Percentiles rank a stretch among this genome's conserved stretches.
Conservation (phyloP, 2,888 invertebrate genomes). For the Sphaeridia pumilis region DNA sequence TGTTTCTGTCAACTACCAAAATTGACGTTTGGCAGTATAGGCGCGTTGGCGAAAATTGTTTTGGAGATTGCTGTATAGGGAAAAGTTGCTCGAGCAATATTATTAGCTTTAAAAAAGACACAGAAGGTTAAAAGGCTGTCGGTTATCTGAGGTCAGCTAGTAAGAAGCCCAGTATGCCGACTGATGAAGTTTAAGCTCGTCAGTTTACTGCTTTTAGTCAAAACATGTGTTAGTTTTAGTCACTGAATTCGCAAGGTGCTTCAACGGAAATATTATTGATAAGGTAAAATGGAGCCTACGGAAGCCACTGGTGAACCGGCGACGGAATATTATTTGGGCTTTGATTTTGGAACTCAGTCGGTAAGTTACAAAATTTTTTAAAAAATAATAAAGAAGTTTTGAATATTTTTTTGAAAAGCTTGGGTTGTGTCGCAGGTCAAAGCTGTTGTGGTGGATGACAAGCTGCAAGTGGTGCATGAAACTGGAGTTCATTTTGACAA, state of each 20-base stretch:
- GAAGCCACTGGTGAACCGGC: too few species aligned
- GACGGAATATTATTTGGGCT: slow-evolving; percentile 61
- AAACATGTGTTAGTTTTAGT: background rate
- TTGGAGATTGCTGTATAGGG: too few species aligned
- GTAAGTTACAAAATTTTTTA: slow-evolving; percentile 43
- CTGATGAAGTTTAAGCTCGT: too few species aligned
- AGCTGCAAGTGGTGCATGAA: slow-evolving; percentile 60
- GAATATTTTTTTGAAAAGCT: slow-evolving; percentile 12
- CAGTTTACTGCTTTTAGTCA: background rate
- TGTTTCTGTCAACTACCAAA: too few species aligned
- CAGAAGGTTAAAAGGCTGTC: too few species aligned
- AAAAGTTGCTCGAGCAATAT: too few species aligned
- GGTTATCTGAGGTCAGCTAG: too few species aligned
- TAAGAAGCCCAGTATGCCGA: too few species aligned
- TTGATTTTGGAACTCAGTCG: slow-evolving; percentile 80
- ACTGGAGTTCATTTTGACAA: slow-evolving; percentile 79
- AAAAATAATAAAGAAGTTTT: background rate
- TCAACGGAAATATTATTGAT: background rate
- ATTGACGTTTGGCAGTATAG: too few species aligned
- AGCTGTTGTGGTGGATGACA: slow-evolving; percentile 66
- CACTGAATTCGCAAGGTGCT: background rate
- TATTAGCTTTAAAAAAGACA: too few species aligned
- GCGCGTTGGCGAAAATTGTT: too few species aligned
- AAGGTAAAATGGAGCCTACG: too few species aligned
- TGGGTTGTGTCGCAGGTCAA: slow-evolving; percentile 59